A percentile compares a stretch with the other conserved stretches of the same genome.
Conservation (phyloP, 2,797 vertebrate genomes). For the Kryptolebias ocellatus region DNA sequence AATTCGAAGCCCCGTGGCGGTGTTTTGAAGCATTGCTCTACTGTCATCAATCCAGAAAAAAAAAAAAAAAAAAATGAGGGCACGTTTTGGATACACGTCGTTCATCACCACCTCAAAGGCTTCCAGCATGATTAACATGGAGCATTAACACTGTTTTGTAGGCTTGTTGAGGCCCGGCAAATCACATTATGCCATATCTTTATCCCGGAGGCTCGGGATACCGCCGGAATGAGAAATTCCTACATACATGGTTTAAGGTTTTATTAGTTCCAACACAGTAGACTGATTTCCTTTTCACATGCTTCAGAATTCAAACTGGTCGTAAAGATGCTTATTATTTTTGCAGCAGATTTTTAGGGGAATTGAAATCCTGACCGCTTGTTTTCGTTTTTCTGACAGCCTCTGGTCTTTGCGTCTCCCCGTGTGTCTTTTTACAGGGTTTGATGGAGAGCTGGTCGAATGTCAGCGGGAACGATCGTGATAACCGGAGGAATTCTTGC, state of each 20-base stretch:
- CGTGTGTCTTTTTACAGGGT: constrained; percentile 74
- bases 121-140: no score
- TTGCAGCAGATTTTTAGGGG: no score
- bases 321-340: no score
- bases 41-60: neutral
- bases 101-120: neutral
- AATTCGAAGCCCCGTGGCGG: neutral
- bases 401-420: neutral
- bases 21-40: neutral
- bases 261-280: no score
- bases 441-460: constrained; percentile 98
- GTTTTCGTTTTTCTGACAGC: neutral
- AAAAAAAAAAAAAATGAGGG: neutral
- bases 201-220: constrained; percentile 6
- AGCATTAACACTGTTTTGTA: neutral
- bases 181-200: constrained; percentile 1
- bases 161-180: no score
- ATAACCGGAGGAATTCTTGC: constrained; percentile 98
- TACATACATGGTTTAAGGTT: no score
- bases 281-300: no score
- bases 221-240: no score
- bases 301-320: no score
- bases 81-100: neutral
- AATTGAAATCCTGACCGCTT: no score
- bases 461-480: constrained; percentile 99